phyloP scores from a whole-genome alignment of 1,140 invertebrate genomes.

The Brachionus calyciflorus region DNA sequence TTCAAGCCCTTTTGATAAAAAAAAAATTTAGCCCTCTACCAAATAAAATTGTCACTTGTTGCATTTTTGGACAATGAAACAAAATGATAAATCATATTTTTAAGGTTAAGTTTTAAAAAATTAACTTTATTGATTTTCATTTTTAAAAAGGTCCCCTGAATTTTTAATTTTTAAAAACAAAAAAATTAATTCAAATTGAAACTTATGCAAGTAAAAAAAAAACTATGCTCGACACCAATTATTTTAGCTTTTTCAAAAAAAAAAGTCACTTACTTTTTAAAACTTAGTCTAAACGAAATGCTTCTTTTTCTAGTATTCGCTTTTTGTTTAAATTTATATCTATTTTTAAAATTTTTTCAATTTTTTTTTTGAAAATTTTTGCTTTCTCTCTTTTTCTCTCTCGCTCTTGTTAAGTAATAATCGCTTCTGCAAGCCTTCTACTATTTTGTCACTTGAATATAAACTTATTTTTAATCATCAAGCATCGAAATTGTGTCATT shows the following conservation, averaged over 20 bases:
- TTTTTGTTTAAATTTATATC: neutral
- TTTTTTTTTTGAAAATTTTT: neutral
- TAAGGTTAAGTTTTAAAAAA: conserved; percentile 38
- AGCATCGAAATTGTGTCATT: conserved; percentile 41
- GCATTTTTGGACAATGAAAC: neutral
- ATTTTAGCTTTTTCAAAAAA: neutral
- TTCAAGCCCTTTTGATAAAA: neutral
- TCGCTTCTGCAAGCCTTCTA: conserved; percentile 22
- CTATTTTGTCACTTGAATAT: conserved; percentile 17
- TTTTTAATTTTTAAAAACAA: too few relatives aligned
- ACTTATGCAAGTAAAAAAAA: neutral
- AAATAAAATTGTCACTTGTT: conserved; percentile 18
- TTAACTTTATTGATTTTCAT: neutral
- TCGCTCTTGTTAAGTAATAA: neutral
- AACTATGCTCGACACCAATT: neutral
- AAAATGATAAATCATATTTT: conserved; percentile 37
- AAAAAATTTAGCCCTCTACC: too few relatives aligned
- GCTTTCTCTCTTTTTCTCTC: too few relatives aligned
- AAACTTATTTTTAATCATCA: conserved; percentile 2
- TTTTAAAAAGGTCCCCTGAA: too few relatives aligned
- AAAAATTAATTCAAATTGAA: too few relatives aligned
- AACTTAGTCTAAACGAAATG: neutral
- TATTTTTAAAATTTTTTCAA: conserved; percentile 35
- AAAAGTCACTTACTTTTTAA: conserved; percentile 24
- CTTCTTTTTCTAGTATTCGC: neutral